These are phyloP conservation scores for Psittacula cyanocephala DNA, from an alignment of 2,113 vertebrate species.

Conservation along the genomic window DNA sequence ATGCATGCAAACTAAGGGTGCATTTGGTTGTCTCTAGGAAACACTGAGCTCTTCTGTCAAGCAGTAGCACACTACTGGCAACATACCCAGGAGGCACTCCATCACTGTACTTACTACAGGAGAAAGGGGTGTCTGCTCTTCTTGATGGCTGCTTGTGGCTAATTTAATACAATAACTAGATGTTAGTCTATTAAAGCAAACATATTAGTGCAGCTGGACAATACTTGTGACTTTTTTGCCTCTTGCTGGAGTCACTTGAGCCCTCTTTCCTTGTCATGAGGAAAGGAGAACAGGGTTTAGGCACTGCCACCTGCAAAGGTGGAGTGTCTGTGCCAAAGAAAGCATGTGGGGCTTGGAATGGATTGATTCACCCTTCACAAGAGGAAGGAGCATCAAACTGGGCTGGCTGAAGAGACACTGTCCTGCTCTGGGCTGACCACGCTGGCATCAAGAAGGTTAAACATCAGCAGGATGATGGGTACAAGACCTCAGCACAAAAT, in stretches of 20 bases:
- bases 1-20: not conserved
- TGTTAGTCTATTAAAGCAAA: not conserved
- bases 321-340: not conserved
- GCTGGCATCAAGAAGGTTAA: not conserved
- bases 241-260: not conserved
- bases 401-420: not conserved
- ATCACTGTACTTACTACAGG: not conserved
- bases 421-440: not conserved
- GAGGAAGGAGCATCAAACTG: not conserved
- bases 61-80: not conserved
- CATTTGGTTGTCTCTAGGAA: not conserved
- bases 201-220: not conserved
- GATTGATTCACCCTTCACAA: not conserved
- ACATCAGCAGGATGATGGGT: not conserved
- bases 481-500: not conserved
- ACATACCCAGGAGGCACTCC: not conserved
- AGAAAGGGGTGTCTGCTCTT: not conserved
- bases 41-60: not conserved
- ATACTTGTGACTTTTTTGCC: not conserved
- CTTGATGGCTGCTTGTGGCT: not conserved
- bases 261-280: not conserved
- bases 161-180: not conserved
- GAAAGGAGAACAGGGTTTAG: rapidly evolving
- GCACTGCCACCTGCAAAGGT: not conserved
- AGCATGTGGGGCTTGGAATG: not conserved